Percentiles rank a stretch among this genome's conserved stretches.
Conservation (phyloP, 1,140 invertebrate species). For the Limonius californicus region DNA sequence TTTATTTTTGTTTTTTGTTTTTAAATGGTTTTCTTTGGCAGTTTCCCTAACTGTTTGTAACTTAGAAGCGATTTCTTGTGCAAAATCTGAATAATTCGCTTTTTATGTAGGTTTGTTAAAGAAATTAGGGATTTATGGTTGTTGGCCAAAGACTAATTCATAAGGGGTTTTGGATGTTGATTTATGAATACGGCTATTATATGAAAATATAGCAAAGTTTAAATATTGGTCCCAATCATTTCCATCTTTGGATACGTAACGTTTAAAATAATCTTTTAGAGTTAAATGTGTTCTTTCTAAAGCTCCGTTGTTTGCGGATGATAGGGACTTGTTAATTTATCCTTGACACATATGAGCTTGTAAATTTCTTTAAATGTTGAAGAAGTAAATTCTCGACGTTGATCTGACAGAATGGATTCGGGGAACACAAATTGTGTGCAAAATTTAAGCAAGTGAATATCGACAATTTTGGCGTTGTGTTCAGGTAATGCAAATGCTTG, state of each 20-base stretch:
- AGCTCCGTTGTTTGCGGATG: constrained; percentile 45
- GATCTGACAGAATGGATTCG: constrained; percentile 29
- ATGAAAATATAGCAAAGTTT: constrained; percentile 46
- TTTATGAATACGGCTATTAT: constrained; percentile 48
- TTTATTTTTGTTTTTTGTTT: constrained; percentile 22
- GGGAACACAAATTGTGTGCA: constrained; percentile 41
- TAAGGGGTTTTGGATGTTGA: constrained; percentile 40
- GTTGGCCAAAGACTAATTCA: constrained; percentile 48
- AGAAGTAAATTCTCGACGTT: constrained; percentile 45
- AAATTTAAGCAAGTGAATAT: constrained; percentile 36
- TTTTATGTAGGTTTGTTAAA: constrained; percentile 34
- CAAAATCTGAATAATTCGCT: constrained; percentile 31
- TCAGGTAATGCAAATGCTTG: constrained; percentile 37
- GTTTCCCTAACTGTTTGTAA: constrained; percentile 26
- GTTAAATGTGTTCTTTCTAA: constrained; percentile 46
- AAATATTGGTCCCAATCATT: constrained; percentile 49
- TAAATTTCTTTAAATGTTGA: constrained; percentile 38
- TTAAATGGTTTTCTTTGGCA: constrained; percentile 24
- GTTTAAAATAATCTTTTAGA: constrained; percentile 45
- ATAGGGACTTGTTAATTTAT: constrained; percentile 45
- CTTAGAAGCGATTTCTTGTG: constrained; percentile 37
- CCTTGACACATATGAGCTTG: constrained; percentile 39
- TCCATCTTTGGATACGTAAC: constrained; percentile 40
- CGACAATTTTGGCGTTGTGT: constrained; percentile 33
- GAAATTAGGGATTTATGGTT: constrained; percentile 39